These are phyloP conservation scores for Amphimedon queenslandica DNA, from an alignment of 37 sponge, comb jelly and placozoan species.

Conservation along the genomic window DNA sequence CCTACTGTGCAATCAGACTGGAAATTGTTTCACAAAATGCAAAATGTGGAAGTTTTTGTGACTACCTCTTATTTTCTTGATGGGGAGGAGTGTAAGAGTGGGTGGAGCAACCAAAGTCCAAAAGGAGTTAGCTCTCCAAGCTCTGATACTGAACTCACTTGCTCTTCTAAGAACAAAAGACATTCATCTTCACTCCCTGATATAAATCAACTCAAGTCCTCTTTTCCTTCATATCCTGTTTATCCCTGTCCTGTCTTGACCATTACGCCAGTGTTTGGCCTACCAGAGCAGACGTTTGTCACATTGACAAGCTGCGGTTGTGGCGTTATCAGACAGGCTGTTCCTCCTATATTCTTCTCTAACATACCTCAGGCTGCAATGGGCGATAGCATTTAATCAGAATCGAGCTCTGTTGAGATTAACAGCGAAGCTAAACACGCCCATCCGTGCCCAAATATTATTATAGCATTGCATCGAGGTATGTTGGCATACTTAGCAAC, in stretches of 20 bases:
- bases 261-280: neutral
- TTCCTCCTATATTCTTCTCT: neutral
- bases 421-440: neutral
- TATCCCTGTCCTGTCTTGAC: neutral
- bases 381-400: neutral
- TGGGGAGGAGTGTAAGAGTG: neutral
- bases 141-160: neutral
- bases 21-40: neutral
- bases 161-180: conserved; percentile 14
- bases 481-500: too few relatives aligned
- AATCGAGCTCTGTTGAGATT: conserved; percentile 5
- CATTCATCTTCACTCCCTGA: conserved; percentile 58
- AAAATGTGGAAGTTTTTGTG: neutral
- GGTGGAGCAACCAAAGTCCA: neutral
- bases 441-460: conserved; percentile 30
- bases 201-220: conserved; percentile 10
- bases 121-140: conserved; percentile 25
- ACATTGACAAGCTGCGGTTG: neutral
- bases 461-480: conserved; percentile 36
- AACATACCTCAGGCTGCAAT: neutral
- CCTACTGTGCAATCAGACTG: neutral
- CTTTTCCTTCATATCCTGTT: neutral
- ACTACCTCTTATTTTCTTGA: neutral
- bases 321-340: neutral
- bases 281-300: neutral